Evolutionary conservation across 1,140 invertebrate genomes (phyloP), one percentile per base, ranked within the genome.

Genomic region (Ptiloglossa arizonensis): DNA sequence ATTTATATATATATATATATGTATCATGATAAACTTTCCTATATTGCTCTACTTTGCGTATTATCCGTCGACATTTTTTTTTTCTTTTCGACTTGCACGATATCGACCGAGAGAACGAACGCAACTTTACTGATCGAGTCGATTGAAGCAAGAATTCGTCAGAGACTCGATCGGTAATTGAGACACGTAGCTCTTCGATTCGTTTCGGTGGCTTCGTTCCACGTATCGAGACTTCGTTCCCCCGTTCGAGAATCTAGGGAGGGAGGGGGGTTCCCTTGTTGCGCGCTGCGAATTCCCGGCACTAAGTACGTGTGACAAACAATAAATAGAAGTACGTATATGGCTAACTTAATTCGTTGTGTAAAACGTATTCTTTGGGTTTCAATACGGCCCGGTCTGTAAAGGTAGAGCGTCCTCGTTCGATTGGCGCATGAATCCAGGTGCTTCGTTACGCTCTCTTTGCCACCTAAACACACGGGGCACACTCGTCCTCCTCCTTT

Each of bases 301-400:
- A 13, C 35, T 73, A 78, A 78, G 38, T 78, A 83, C 50, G 22
- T 66, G 38, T 66, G 38, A 64, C 59, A 52, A 84, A 85, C 15
- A 85, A 84, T 83, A 85, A 85, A 79, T 79, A 84, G 74, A 59
- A 80, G 54, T 52, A 76, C 52, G n/a, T 60, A 84, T 52, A 86
- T 86, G 80, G 75, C 84, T 86, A 82, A 63, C 38, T 73, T 85
- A 85, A 76, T 82, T 86, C 79, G 69, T 82, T 86, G 79, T 68
- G 72, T 85, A 71, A 72, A 86, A 86, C 60, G 71, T 50, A 67
- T 86, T n/a, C 84, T 86, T 86, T 86, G 80, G 83, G 67, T 73
- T 85, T 81, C 50, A 60, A 41, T 80, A 56, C 70, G 67, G 50
- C 32, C 50, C 38, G 32, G 27, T 59, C 59, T 27, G 52, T 22